Base-by-base conservation (phyloP, 2,797 vertebrate species). In the Gambusia yucatana region DNA sequence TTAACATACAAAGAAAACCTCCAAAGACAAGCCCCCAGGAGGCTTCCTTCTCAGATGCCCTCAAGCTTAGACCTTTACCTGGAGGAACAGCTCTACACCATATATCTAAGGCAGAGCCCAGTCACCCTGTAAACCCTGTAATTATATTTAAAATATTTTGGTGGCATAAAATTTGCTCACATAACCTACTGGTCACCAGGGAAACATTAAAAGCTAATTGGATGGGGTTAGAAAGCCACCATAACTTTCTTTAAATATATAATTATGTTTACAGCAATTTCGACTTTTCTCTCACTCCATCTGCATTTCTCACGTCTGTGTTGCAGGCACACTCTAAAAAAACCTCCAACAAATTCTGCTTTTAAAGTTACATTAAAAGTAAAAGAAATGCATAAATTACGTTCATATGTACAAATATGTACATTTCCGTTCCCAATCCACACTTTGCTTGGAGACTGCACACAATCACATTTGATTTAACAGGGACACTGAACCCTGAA, bases 391-490 rank as follows among this genome's bases (percentile, higher is more conserved):
- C 1, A 72, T 48, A 6, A 33, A 11, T 67, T 28, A 4, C 1
- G 5, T 46, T 16, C 41, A 10, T 30, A 16, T 1, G 70, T 20
- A 11, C 3, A 72, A 33, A 33, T 48, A 10, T 9, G 33, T 20
- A 30, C 44, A 47, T 72, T 43, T 72, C 17, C 14, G 0, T 10
- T 72, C 17, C 30, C 8, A 22, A 13, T 73, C 9, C 22, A n/a
- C 4, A n/a, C 39, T 73, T 52, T 28, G 6, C 41, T 67, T 20
- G 33, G 14, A 70, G 67, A 46, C 47, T 13, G 17, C 33, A 72
- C 70, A 55, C 25, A 13, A 7, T 39, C 28, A 41, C 33, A n/a
- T 55, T 41, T 73, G 25, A 57, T 73, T 75, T 59, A 75, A 75
- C 41, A 30, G 9, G 36, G n/a, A 25, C 8, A 30, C 25, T 16